phyloP scores from a whole-genome alignment of 2,113 vertebrate genomes.

The Zapornia atra region DNA sequence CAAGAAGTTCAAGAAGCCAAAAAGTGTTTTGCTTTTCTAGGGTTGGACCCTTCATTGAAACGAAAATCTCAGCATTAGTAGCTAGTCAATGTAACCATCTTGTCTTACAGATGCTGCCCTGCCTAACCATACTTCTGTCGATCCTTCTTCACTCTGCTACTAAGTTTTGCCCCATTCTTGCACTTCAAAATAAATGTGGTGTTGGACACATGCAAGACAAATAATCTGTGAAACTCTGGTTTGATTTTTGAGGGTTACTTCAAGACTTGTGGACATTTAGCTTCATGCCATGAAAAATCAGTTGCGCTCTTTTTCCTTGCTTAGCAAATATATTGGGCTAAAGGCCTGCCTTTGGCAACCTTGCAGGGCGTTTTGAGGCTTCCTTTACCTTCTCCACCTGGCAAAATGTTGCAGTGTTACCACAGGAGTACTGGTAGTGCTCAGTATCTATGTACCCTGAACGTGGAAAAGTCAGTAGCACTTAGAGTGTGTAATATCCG shows the following conservation, averaged over 20 bases:
- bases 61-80: not conserved
- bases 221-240: not conserved
- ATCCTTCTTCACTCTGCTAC: not conserved
- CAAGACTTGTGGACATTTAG: not conserved
- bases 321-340: not conserved
- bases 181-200: not conserved
- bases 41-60: not conserved
- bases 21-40: not conserved
- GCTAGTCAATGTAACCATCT: not conserved
- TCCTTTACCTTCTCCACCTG: not conserved
- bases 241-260: not conserved
- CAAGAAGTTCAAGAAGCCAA: not conserved
- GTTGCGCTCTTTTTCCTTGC: not conserved
- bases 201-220: not conserved
- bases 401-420: not conserved
- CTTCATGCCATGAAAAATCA: not conserved
- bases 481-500: not conserved
- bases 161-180: not conserved
- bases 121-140: not conserved
- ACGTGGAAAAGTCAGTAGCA: not conserved
- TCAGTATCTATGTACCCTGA: not conserved
- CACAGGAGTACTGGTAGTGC: not conserved
- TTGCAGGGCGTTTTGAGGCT: not conserved
- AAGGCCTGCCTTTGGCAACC: not conserved
- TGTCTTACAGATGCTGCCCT: not conserved